Evolutionary conservation across 2,888 invertebrate species (phyloP).

Genomic region (Melieria picta): DNA sequence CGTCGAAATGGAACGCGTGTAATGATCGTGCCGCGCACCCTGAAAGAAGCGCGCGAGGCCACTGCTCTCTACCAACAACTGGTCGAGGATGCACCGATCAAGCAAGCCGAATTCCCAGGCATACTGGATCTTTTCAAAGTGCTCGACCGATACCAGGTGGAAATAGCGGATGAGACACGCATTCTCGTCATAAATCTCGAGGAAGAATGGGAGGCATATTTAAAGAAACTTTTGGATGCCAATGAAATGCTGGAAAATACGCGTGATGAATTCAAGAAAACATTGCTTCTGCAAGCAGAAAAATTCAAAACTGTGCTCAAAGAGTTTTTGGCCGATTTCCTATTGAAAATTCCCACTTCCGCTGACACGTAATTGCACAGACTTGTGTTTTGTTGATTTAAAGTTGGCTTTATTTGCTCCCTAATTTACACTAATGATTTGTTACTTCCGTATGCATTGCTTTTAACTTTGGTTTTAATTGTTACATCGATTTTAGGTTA

Average conservation of each 20-base stretch:
- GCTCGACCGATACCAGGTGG: slow-evolving; percentile 79
- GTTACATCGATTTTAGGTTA: slow-evolving; percentile 1
- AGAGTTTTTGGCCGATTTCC: slow-evolving; percentile 76
- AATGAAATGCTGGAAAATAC: slow-evolving; percentile 78
- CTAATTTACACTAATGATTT: too few species aligned
- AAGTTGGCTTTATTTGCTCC: too few species aligned
- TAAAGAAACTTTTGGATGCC: slow-evolving; percentile 75
- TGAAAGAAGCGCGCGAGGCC: slow-evolving; percentile 77
- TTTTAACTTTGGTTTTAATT: slow-evolving; percentile 3
- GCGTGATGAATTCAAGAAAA: slow-evolving; percentile 78
- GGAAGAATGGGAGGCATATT: slow-evolving; percentile 75
- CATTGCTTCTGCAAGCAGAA: slow-evolving; percentile 76
- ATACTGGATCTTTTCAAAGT: slow-evolving; percentile 80
- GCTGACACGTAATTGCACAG: slow-evolving; percentile 44
- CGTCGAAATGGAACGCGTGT: slow-evolving; percentile 69
- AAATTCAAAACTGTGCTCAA: slow-evolving; percentile 77
- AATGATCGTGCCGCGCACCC: slow-evolving; percentile 75
- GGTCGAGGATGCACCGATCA: slow-evolving; percentile 71
- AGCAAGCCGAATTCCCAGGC: slow-evolving; percentile 78
- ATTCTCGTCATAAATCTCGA: slow-evolving; percentile 54
- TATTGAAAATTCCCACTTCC: slow-evolving; percentile 74
- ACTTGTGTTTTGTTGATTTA: slow-evolving; percentile 22
- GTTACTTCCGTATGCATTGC: too few species aligned
- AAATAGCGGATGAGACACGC: slow-evolving; percentile 67
- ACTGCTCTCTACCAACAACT: slow-evolving; percentile 77